A percentile compares a stretch with the other conserved stretches of the same genome.
phyloP scores from a whole-genome alignment of 2,797 vertebrate species.

The Antennarius maculatus region DNA sequence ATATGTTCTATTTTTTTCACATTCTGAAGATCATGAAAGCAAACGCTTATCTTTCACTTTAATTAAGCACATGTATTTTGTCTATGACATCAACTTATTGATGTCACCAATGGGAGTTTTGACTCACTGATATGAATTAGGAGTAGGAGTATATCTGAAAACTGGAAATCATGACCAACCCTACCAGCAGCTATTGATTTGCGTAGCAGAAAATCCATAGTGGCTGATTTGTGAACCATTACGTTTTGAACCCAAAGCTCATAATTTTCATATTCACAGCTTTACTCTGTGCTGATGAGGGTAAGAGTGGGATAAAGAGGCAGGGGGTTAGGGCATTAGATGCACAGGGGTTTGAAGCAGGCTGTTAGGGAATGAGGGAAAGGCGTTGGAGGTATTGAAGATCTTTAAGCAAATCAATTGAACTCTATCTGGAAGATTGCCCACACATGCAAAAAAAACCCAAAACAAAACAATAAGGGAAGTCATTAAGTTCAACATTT shows the following conservation, averaged over 20 bases:
- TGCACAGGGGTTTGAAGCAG: constrained; percentile 61
- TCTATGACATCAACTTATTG: constrained; percentile 40
- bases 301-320: constrained; percentile 70
- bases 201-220: constrained; percentile 87
- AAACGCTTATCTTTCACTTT: neutral
- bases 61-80: constrained; percentile 23
- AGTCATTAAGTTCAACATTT: constrained; percentile 56
- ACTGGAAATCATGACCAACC: constrained; percentile 83
- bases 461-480: constrained; percentile 66
- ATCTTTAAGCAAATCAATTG: constrained; percentile 79
- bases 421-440: constrained; percentile 75
- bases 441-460: constrained; percentile 67
- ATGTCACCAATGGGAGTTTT: constrained; percentile 58
- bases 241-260: constrained; percentile 87
- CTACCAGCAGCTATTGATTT: constrained; percentile 85
- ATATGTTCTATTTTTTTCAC: no score
- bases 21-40: constrained; percentile 1
- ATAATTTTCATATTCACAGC: constrained; percentile 87
- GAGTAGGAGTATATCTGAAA: constrained; percentile 83
- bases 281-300: constrained; percentile 81
- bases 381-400: constrained; percentile 66
- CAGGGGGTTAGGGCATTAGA: constrained; percentile 69
- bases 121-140: constrained; percentile 84
- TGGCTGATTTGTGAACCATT: constrained; percentile 90
- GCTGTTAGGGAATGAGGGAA: constrained; percentile 61